phyloP scores from a whole-genome alignment of 2,888 invertebrate species.

The Tortrix viridana region DNA sequence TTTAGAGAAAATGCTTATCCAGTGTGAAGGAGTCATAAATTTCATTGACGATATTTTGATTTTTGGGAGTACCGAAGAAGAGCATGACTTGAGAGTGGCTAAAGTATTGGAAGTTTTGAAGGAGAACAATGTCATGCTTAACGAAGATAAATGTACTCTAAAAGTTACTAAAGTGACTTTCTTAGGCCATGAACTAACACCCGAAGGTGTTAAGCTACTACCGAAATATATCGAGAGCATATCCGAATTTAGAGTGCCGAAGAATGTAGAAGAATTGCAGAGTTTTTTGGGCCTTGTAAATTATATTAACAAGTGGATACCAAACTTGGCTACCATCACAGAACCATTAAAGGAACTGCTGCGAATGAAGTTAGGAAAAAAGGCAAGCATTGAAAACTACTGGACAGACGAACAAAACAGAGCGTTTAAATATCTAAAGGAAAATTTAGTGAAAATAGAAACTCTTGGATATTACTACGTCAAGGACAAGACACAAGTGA shows the following conservation, averaged over 20 bases:
- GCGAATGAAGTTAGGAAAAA: background rate
- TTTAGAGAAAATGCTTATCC: constrained; percentile 49
- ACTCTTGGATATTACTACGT: background rate
- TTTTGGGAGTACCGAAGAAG: constrained; percentile 19
- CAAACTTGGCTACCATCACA: background rate
- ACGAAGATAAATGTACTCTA: constrained; percentile 19
- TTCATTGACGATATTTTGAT: constrained; percentile 61
- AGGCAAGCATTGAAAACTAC: background rate
- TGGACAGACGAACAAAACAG: background rate
- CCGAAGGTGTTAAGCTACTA: constrained; percentile 14
- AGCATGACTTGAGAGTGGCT: background rate
- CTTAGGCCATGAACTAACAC: constrained; percentile 25
- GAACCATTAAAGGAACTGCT: background rate
- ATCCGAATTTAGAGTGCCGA: constrained; percentile 15
- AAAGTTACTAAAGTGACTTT: constrained; percentile 13
- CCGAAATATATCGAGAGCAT: constrained; percentile 21
- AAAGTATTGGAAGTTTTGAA: background rate
- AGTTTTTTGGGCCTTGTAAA: constrained; percentile 30
- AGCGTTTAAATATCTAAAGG: background rate
- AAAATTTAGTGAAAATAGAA: background rate
- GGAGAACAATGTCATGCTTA: constrained; percentile 1
- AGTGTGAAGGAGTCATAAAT: constrained; percentile 51
- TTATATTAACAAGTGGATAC: constrained; percentile 18
- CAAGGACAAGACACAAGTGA: background rate
- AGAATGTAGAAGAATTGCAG: constrained; percentile 20